Percentiles rank a stretch among this genome's conserved stretches.
These are phyloP conservation scores for Omphaloscelis lunosa DNA, from an alignment of 2,888 invertebrate species.

Conservation along the genomic window DNA sequence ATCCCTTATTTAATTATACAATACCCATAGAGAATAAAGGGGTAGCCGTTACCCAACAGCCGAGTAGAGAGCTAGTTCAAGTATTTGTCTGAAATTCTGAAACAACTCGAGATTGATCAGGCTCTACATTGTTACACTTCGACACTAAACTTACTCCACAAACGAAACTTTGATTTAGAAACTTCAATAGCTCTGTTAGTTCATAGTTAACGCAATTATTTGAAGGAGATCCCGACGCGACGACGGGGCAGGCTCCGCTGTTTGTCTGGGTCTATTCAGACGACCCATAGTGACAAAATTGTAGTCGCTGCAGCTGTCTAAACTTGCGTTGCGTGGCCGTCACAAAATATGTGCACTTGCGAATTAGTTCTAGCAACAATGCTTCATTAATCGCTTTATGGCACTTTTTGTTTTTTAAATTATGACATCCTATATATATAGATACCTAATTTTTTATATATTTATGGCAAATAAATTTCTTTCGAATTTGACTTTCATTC, in stretches of 20 bases:
- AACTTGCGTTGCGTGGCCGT: too few species aligned
- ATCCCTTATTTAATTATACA: not conserved
- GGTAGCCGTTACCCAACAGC: not conserved
- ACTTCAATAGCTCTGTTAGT: constrained; percentile 39
- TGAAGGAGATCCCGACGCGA: constrained; percentile 11
- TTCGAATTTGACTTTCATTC: too few species aligned
- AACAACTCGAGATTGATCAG: constrained; percentile 20
- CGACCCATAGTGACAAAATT: not conserved
- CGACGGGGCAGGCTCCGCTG: not conserved
- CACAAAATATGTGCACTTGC: too few species aligned
- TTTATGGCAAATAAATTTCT: too few species aligned
- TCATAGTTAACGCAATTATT: constrained; percentile 44
- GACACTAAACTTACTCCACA: not conserved
- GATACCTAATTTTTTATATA: too few species aligned
- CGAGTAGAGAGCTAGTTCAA: constrained; percentile 6
- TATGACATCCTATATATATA: too few species aligned
- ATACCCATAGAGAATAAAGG: not conserved
- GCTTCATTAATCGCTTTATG: too few species aligned
- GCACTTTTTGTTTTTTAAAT: too few species aligned
- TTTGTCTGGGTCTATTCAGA: constrained; percentile 17
- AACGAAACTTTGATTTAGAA: constrained; percentile 48
- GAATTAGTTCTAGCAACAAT: too few species aligned
- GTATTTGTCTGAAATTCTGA: constrained; percentile 19
- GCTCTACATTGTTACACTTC: constrained; percentile 34
- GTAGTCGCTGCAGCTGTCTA: not conserved